Base-by-base conservation (phyloP, 2,113 vertebrate species). In the Oryzias javanicus region DNA sequence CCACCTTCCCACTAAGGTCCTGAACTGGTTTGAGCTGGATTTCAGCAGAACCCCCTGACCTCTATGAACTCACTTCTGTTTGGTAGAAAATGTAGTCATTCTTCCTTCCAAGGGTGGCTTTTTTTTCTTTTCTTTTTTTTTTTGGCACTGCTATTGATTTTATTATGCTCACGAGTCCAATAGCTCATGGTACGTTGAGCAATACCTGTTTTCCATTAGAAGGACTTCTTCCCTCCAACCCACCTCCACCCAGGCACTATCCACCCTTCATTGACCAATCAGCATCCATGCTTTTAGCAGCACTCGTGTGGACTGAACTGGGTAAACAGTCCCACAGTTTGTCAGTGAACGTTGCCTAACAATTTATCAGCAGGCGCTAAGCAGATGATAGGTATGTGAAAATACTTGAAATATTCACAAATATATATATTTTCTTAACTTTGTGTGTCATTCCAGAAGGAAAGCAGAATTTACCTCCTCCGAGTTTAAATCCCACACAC, bases 241-340 rank as follows among this genome's bases (percentile, higher is more conserved):
- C 29, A 14, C 55, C 42, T 25, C 55, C 74, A 51, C 24, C 49
- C 60, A 74, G 45, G 78, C 56, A 46, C 62, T 74, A 72, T 86
- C 85, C 78, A 83, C 79, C 83, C 81, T 85, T 76, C 76, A 84
- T 54, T 86, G 87, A 86, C 89, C 89, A 92, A 90, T 92, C 85
- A 89, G 78, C 68, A 55, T 22, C 46, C 84, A 89, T 84, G 91
- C 92, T 90, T 91, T 92, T 92, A 92, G 86, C 80, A 72, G 79
- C 66, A 58, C 83, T 89, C 74, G 82, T 87, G 70, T 72, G 64
- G 74, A 67, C 76, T 76, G 79, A 68, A 6, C 83, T 90, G 56
- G 84, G 87, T 81, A 93, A 93, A 93, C 89, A 93, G 76, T 80
- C 77, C 78, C 88, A 86, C 71, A 92, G 85, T 92, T 93, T 93